Evolutionary conservation across 2,113 vertebrate genomes (phyloP), one percentile per base, ranked within the genome.

Genomic region (Ptilorrhoa leucosticta): DNA sequence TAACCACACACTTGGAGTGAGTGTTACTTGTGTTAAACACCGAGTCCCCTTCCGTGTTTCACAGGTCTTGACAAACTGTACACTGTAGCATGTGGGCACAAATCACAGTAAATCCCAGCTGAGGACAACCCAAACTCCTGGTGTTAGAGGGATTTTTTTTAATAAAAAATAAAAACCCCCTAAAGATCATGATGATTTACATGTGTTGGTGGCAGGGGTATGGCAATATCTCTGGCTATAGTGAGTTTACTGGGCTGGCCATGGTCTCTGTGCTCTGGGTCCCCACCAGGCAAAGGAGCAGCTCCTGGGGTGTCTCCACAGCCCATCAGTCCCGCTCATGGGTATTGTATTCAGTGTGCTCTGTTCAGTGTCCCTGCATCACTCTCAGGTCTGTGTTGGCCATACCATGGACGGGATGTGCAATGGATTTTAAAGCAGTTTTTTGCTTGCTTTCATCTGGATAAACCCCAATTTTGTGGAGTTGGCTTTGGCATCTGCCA

Each of bases 211-310:
- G 69, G 60, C 42, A 73, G 28, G 39, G 24, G 5, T 51, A 9
- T 24, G 24, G 24, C 11, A 24, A 5, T 5, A 17, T 42, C 56
- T 45, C 26, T 42, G 39, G 39, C 14, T 20, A 15, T 0, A 1
- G 33, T 24, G 53, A 56, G 7, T 71, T 64, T 35, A 13, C 16
- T 23, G 63, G 23, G 7, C 24, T 40, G 37, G 15, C 20, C 33
- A 3, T 2, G 0, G 26, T 23, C 30, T 27, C 21, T 37, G 54
- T 24, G 23, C 33, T 71, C 30, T 31, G 26, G 22, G 47, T 35
- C n/a, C 48, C 6, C 3, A 1, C 2, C 0, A 3, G 50, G 28
- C 1, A 2, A 2, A 1, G 39, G 23, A 71, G 30, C 26, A 47
- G 47, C 40, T 81, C 35, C 53, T 35, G 1, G 0, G 18, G 26